A percentile compares a stretch with the other conserved stretches of the same genome.
Evolutionary conservation across 2,113 vertebrate species (phyloP).

Genomic region (Equus przewalskii): DNA sequence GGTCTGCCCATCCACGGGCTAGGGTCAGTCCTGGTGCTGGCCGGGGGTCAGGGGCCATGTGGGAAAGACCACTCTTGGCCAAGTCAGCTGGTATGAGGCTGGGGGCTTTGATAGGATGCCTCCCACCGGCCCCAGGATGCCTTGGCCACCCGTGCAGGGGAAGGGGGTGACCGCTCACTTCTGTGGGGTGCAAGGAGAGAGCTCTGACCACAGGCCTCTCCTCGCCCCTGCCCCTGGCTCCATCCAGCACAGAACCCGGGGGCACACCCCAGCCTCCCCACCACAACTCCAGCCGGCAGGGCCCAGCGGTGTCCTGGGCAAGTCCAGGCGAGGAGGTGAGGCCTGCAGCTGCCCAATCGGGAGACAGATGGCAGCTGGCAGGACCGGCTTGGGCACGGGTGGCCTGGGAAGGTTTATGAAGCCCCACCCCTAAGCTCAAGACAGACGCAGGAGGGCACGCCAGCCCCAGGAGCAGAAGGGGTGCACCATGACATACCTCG

Average conservation of each 20-base stretch:
- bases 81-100: background rate
- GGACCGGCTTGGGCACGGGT: background rate
- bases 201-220: background rate
- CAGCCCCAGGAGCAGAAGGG: background rate
- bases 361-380: background rate
- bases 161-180: background rate
- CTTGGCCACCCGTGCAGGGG: background rate
- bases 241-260: background rate
- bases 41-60: background rate
- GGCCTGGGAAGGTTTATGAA: background rate
- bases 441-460: background rate
- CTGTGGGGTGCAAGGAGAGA: background rate
- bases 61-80: background rate
- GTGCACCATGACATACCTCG: background rate
- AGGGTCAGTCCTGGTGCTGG: background rate
- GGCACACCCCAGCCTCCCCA: background rate
- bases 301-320: background rate
- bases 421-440: background rate
- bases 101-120: background rate
- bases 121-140: fast-evolving
- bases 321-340: background rate
- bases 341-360: background rate
- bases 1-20: background rate
- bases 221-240: background rate
- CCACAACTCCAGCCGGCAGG: background rate